Percentiles rank a stretch among this genome's conserved stretches.
Evolutionary conservation across 1,140 invertebrate species (phyloP).

Genomic region (Centruroides vittatus): DNA sequence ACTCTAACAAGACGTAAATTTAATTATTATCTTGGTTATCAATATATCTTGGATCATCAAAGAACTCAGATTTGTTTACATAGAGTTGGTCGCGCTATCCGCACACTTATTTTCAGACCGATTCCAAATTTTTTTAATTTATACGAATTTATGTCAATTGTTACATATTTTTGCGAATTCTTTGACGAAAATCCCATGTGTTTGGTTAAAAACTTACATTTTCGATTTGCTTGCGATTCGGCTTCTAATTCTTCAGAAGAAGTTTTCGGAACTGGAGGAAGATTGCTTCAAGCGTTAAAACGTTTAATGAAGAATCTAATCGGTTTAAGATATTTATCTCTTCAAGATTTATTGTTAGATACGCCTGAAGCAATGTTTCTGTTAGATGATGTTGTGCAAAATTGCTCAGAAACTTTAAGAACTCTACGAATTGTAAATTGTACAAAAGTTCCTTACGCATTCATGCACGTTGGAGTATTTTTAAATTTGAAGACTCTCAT

Average conservation of each 20-base stretch:
- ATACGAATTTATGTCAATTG: conserved; percentile 67
- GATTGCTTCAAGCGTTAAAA: conserved; percentile 41
- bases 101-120: conserved; percentile 50
- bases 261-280: conserved; percentile 58
- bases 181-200: conserved; percentile 25
- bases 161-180: conserved; percentile 52
- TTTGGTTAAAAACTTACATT: conserved; percentile 35
- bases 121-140: conserved; percentile 68
- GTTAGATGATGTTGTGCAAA: conserved; percentile 48
- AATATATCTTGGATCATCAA: conserved; percentile 59
- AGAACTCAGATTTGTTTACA: conserved; percentile 54
- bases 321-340: conserved; percentile 46
- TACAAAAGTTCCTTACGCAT: conserved; percentile 52
- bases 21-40: conserved; percentile 71
- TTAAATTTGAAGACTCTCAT: conserved; percentile 52
- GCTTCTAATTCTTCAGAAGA: conserved; percentile 19
- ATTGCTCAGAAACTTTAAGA: conserved; percentile 45
- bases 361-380: conserved; percentile 35
- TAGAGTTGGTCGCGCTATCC: conserved; percentile 49
- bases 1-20: conserved; percentile 57
- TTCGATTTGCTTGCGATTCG: conserved; percentile 67
- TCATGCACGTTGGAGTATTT: conserved; percentile 62
- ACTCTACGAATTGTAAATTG: conserved; percentile 56
- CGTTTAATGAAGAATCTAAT: conserved; percentile 51
- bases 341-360: conserved; percentile 58